These are phyloP conservation scores for Otolemur garnettii DNA, from an alignment of 2,113 vertebrate species.

Conservation along the genomic window DNA sequence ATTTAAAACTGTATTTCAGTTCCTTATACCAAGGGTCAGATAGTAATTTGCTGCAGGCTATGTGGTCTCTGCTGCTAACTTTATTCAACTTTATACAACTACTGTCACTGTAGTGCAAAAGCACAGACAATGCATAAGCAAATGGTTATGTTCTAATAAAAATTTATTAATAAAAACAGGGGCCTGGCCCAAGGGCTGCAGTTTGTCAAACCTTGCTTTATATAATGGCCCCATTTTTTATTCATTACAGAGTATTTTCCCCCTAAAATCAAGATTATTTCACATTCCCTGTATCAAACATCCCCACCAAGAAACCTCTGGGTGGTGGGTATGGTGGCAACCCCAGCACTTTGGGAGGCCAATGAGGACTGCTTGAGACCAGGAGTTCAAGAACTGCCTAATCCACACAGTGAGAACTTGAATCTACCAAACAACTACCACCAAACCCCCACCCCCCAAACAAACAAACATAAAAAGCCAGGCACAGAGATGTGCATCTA, in stretches of 20 bases:
- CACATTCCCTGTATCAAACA: neutral
- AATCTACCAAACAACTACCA: too few species aligned
- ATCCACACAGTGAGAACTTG: too few species aligned
- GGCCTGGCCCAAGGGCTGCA: neutral
- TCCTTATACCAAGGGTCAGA: neutral
- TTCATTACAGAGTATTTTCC: neutral
- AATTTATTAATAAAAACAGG: neutral
- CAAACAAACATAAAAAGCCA: too few species aligned
- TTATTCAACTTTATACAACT: neutral
- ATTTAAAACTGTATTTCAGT: constrained; percentile 13
- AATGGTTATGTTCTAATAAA: neutral
- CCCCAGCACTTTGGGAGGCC: too few species aligned
- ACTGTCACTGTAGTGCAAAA: neutral
- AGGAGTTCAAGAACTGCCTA: too few species aligned
- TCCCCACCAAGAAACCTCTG: neutral
- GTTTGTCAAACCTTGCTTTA: neutral
- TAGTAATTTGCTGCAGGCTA: neutral
- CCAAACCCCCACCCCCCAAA: too few species aligned
- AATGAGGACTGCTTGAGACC: too few species aligned
- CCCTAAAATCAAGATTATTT: neutral
- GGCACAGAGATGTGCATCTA: too few species aligned
- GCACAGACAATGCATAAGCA: neutral
- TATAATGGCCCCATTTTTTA: neutral
- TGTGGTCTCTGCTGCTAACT: neutral
- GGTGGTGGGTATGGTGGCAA: too few species aligned